Conservation (phyloP, 2,888 invertebrate species). For the Oegoconia quadripuncta region DNA sequence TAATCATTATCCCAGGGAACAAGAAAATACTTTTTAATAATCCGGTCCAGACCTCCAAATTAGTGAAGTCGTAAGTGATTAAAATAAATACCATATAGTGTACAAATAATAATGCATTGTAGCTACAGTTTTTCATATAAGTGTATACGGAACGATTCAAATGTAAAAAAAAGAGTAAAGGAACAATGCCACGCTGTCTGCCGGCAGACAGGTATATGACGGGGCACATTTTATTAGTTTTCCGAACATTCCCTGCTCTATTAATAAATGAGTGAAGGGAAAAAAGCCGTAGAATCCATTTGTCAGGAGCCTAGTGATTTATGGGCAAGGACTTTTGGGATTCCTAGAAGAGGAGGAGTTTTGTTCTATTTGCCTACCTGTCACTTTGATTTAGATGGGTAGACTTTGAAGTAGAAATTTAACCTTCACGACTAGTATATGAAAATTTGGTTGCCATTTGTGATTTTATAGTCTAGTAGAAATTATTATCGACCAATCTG, state of each 20-base stretch:
- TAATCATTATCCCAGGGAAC: conserved; percentile 24
- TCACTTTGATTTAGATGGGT: conserved; percentile 71
- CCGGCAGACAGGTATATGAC: conserved; percentile 76
- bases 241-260: conserved; percentile 76
- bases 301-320: conserved; percentile 75
- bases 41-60: conserved; percentile 6
- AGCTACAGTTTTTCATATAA: conserved; percentile 31
- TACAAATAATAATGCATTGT: conserved; percentile 3
- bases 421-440: too few relatives aligned
- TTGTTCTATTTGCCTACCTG: conserved; percentile 79
- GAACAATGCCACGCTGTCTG: conserved; percentile 77
- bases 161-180: conserved; percentile 41
- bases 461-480: too few relatives aligned
- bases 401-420: conserved; percentile 24
- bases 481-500: too few relatives aligned
- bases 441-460: too few relatives aligned
- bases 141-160: conserved; percentile 31
- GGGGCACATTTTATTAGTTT: conserved; percentile 79
- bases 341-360: conserved; percentile 73
- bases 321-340: conserved; percentile 68
- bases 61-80: conserved; percentile 10
- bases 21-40: conserved; percentile 23
- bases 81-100: not conserved
- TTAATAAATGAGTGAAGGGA: conserved; percentile 76
- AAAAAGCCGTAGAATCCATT: conserved; percentile 77